Evolutionary conservation across 2,888 invertebrate species (phyloP).

Genomic region (Rhogogaster chlorosoma): DNA sequence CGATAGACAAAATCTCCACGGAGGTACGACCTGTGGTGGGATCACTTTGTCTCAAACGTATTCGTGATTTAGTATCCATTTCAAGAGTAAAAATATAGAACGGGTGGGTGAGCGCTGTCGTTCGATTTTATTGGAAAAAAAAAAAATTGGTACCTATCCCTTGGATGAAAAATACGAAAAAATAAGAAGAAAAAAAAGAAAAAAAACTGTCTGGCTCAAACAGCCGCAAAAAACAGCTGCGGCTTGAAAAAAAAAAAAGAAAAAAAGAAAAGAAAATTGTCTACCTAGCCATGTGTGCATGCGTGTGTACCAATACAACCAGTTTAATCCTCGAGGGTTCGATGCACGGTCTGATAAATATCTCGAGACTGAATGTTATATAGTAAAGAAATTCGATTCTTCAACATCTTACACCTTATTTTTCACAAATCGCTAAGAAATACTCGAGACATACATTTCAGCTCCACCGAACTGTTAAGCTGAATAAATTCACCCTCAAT

Average conservation of each 20-base stretch:
- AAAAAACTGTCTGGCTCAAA: constrained; percentile 37
- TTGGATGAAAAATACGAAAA: neutral
- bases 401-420: neutral
- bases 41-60: constrained; percentile 17
- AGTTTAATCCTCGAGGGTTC: constrained; percentile 21
- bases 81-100: neutral
- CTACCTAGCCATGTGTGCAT: neutral
- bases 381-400: constrained; percentile 4
- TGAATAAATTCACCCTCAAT: neutral
- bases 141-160: neutral
- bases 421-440: neutral
- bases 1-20: neutral
- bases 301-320: neutral
- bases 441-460: neutral
- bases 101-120: neutral
- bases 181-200: neutral
- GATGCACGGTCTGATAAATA: constrained; percentile 16
- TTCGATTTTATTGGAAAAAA: neutral
- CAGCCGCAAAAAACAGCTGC: neutral
- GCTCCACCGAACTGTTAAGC: neutral
- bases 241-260: neutral
- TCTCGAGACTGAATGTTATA: constrained; percentile 9
- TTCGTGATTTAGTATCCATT: neutral
- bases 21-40: neutral
- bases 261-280: neutral